A percentile compares a stretch with the other conserved stretches of the same genome.
Evolutionary conservation across 2,113 vertebrate genomes (phyloP).

Genomic region (Limnothrissa miodon): DNA sequence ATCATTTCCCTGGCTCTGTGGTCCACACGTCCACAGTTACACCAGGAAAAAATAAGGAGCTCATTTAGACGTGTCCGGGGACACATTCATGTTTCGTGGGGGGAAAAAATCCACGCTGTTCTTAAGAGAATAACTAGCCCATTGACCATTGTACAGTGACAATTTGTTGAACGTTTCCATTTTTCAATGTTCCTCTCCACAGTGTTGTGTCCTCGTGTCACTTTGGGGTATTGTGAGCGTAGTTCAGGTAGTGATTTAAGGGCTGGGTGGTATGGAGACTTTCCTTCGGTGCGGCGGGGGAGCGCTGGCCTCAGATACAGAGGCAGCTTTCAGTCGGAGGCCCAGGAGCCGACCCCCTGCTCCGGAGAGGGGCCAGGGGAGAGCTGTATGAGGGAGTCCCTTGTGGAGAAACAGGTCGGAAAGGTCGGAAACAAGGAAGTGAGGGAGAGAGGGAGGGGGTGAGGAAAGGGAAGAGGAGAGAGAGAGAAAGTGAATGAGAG

Average conservation of each 20-base stretch:
- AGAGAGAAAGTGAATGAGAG: not conserved
- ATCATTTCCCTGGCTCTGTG: not conserved
- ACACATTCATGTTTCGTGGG: not conserved
- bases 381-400: constrained; percentile 40
- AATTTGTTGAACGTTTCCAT: constrained; percentile 16
- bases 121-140: not conserved
- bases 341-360: constrained; percentile 13
- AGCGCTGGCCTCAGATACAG: constrained; percentile 18
- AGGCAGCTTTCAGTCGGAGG: constrained; percentile 30
- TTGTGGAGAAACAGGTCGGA: constrained; percentile 33
- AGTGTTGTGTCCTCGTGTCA: not conserved
- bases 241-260: not conserved
- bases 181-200: constrained; percentile 7
- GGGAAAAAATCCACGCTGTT: not conserved
- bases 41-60: not conserved
- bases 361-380: not conserved
- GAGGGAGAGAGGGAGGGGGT: not conserved
- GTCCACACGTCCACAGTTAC: not conserved
- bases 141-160: constrained; percentile 18
- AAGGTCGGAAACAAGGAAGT: not conserved
- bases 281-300: not conserved
- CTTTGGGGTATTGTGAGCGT: not conserved
- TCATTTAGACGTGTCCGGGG: not conserved
- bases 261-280: not conserved
- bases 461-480: not conserved